Evolutionary conservation across 2,888 invertebrate species (phyloP).

Genomic region (Oscheius myriophilus): DNA sequence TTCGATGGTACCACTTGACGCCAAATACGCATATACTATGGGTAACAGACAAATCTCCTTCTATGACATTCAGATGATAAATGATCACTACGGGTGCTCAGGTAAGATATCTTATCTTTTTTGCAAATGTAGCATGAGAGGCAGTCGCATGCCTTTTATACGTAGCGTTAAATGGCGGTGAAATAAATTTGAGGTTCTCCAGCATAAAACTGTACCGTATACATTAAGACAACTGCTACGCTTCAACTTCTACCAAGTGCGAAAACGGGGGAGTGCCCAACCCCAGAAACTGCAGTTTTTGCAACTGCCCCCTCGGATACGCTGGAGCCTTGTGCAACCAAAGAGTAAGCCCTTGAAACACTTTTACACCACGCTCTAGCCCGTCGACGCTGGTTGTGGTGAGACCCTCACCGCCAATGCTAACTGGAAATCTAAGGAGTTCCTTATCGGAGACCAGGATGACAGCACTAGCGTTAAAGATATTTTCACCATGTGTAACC

Average conservation of each 20-base stretch:
- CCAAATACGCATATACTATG: background rate
- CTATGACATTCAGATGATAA: slow-evolving; percentile 2
- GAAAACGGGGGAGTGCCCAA: slow-evolving; percentile 60
- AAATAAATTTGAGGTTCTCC: too few relatives aligned
- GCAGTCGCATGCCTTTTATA: too few relatives aligned
- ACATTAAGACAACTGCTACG: slow-evolving; percentile 38
- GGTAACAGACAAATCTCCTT: background rate
- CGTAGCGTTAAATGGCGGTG: too few relatives aligned
- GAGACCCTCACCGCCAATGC: slow-evolving; percentile 35
- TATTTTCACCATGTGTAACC: slow-evolving; percentile 20
- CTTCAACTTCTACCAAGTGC: slow-evolving; percentile 46
- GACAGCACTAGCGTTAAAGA: slow-evolving; percentile 24
- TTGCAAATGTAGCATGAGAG: background rate
- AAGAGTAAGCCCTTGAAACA: slow-evolving; percentile 29
- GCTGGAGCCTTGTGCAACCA: slow-evolving; percentile 50
- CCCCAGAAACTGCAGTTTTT: slow-evolving; percentile 55
- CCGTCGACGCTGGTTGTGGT: slow-evolving; percentile 34
- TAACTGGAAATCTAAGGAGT: slow-evolving; percentile 32
- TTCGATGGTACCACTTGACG: background rate
- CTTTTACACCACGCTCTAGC: too few relatives aligned
- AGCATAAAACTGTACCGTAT: too few relatives aligned
- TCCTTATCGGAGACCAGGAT: slow-evolving; percentile 34
- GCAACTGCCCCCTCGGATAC: slow-evolving; percentile 65
- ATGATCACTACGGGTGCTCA: slow-evolving; percentile 5
- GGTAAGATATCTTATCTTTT: background rate